phyloP scores from a whole-genome alignment of 2,113 vertebrate species.

The Emydura subglobosa region DNA sequence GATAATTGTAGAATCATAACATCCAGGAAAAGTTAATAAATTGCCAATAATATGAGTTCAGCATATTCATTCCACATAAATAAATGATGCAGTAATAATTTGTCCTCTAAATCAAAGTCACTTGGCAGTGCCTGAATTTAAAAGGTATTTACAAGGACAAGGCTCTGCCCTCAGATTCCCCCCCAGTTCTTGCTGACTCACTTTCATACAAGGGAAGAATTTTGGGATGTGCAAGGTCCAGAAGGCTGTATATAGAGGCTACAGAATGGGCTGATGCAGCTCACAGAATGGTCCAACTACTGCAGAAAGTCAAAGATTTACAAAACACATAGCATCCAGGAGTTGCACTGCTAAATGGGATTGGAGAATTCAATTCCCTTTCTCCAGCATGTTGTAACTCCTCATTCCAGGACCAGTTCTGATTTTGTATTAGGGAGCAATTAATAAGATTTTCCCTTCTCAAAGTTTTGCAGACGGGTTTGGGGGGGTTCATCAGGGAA shows the following conservation, averaged over 20 bases:
- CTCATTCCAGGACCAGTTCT: neutral
- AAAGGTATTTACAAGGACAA: neutral
- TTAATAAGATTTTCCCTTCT: neutral
- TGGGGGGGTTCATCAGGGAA: neutral
- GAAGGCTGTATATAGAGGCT: fast-evolving
- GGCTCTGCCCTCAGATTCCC: neutral
- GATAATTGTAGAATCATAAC: neutral
- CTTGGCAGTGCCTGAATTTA: neutral
- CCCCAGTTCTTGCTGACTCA: neutral
- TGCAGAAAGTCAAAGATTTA: neutral
- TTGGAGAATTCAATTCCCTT: neutral
- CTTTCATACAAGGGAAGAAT: fast-evolving
- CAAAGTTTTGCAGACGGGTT: neutral
- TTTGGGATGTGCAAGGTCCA: neutral
- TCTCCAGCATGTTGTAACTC: neutral
- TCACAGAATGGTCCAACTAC: neutral
- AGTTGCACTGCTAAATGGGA: neutral
- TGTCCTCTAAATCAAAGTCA: neutral
- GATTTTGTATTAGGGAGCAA: fast-evolving
- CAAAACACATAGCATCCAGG: neutral
- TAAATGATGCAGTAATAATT: neutral
- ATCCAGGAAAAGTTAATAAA: too few species aligned
- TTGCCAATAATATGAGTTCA: neutral
- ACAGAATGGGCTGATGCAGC: neutral
- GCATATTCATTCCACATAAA: neutral